phyloP scores from a whole-genome alignment of 2,888 invertebrate species.

The Ochropacha duplaris region DNA sequence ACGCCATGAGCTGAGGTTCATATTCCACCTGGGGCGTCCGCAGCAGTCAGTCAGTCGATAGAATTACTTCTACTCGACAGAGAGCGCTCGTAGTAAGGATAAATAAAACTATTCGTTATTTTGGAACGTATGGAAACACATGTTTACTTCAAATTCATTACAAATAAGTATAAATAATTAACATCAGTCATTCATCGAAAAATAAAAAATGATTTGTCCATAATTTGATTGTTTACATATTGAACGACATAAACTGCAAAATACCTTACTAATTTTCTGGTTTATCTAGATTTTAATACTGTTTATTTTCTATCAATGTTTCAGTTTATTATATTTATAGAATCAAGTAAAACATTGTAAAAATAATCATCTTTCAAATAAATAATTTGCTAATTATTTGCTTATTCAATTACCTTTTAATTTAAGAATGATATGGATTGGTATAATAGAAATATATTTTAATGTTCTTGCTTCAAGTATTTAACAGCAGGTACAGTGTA shows the following conservation, averaged over 20 bases:
- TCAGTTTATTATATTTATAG: neutral
- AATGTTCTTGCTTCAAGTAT: neutral
- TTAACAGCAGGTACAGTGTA: neutral
- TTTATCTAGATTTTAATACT: neutral
- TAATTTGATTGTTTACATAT: slow-evolving; percentile 3
- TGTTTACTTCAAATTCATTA: slow-evolving; percentile 25
- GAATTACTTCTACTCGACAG: too few species aligned
- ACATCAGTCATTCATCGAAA: slow-evolving; percentile 32
- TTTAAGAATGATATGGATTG: neutral
- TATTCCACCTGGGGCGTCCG: too few species aligned
- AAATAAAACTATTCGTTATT: neutral
- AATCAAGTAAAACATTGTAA: neutral
- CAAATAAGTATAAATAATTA: slow-evolving; percentile 15
- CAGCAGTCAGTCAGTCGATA: too few species aligned
- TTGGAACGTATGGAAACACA: slow-evolving; percentile 32
- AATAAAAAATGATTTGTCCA: slow-evolving; percentile 2
- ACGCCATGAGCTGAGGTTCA: too few species aligned
- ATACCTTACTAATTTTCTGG: neutral
- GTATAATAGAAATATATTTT: neutral
- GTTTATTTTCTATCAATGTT: neutral
- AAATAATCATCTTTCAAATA: neutral
- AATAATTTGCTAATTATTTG: slow-evolving; percentile 8
- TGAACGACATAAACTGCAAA: too few species aligned
- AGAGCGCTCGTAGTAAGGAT: neutral
- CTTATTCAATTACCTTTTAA: slow-evolving; percentile 10